Percentiles rank a stretch among this genome's conserved stretches.
These are phyloP conservation scores for Drepanosiphum platanoidis DNA, from an alignment of 2,888 invertebrate species.

Conservation along the genomic window DNA sequence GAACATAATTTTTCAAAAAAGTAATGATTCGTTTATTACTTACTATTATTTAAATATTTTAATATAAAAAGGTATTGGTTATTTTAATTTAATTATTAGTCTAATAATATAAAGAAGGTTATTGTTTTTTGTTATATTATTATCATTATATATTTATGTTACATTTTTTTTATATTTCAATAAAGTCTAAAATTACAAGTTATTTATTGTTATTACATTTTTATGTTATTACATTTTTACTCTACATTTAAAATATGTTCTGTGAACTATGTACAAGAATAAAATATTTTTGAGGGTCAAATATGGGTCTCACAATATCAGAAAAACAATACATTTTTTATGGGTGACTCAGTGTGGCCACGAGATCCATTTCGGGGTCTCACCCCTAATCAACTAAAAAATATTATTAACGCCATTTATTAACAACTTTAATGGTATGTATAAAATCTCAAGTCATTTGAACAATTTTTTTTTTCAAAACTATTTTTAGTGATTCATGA, in stretches of 20 bases:
- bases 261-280: no score
- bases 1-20: slow-evolving; percentile 27
- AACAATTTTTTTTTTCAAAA: no score
- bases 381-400: slow-evolving; percentile 6
- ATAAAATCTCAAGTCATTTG: not conserved
- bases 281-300: slow-evolving; percentile 5
- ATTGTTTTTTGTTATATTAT: not conserved
- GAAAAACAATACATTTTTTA: slow-evolving; percentile 12
- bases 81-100: not conserved
- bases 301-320: not conserved
- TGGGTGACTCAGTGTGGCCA: slow-evolving; percentile 12
- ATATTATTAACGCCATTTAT: not conserved
- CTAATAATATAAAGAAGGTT: no score
- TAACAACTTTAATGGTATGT: slow-evolving; percentile 1
- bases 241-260: no score
- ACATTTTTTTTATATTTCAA: slow-evolving; percentile 7
- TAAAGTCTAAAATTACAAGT: slow-evolving; percentile 7
- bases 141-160: no score
- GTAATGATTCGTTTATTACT: slow-evolving; percentile 10
- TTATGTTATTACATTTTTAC: no score
- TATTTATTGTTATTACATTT: no score
- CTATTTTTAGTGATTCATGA: no score
- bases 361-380: slow-evolving; percentile 2
- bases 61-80: not conserved
- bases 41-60: slow-evolving; percentile 1